Evolutionary conservation across 2,113 vertebrate species (phyloP), one percentile per base, ranked within the genome.

Genomic region (Hiodon alosoides): DNA sequence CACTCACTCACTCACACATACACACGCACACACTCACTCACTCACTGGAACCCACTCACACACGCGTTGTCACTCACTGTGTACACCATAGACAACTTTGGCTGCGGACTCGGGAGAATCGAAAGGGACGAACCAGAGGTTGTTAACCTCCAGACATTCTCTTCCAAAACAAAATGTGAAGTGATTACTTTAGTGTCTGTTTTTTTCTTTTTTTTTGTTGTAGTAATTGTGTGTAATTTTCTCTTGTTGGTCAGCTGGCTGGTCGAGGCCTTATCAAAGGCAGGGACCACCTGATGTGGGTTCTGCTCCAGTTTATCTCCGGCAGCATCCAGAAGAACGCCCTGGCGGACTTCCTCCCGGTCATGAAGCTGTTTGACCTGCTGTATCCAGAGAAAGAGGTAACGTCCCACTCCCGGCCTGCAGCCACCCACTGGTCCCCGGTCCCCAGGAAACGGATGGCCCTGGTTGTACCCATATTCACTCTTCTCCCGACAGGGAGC

Each of bases 241-340:
- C 47, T 81, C 50, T 9, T 89, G 67, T 86, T 74, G 88, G 79
- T 79, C 79, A 99, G 97, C 93, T 99, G 88, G 97, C 97, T 86
- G 96, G 97, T 16, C 89, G 97, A 78, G 97, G 97, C 74, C 91
- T 98, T n/a, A 99, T 99, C 77, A 99, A 99, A 90, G 97, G 97
- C 51, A 88, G 97, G 85, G 97, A 99, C 81, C 97, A 99, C 81
- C 90, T 99, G 79, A 99, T 99, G 97, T 99, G 97, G 97, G 97
- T 99, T 7, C 88, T 99, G 48, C 93, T 99, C 47, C 97, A 99
- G 80, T 99, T 99, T 80, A 99, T 99, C 83, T 99, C 97, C 4
- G 97, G 97, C 76, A 99, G 97, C 85, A 99, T 99, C 85, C 97
- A 98, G 90, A 99, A 99, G 87, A 99, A 99, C 53, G 96, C 94